Conservation (phyloP, 2,888 invertebrate species). For the Dilophus febrilis region DNA sequence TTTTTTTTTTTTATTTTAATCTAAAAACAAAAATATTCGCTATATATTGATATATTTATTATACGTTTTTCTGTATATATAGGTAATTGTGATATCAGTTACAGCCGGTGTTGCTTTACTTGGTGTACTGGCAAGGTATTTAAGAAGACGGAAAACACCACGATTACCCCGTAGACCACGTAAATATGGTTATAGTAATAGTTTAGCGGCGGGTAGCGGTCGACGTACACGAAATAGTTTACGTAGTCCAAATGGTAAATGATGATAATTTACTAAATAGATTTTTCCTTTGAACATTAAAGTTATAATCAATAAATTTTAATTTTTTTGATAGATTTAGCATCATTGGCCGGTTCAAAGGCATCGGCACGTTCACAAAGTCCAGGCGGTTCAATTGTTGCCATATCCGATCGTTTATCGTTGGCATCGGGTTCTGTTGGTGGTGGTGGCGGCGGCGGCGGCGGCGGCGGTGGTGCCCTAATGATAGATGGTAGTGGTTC, state of each 20-base stretch:
- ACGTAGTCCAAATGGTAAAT: constrained; percentile 51
- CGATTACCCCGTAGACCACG: constrained; percentile 41
- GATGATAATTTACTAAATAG: no score
- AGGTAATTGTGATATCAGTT: constrained; percentile 32
- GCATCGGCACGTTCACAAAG: constrained; percentile 40
- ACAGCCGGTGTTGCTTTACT: constrained; percentile 60
- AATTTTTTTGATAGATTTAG: constrained; percentile 30
- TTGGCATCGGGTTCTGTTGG: constrained; percentile 49
- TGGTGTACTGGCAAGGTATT: constrained; percentile 62
- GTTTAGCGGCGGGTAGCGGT: constrained; percentile 24
- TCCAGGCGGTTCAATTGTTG: constrained; percentile 37
- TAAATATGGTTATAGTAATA: constrained; percentile 24
- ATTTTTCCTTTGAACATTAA: background rate
- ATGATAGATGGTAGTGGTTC: no score
- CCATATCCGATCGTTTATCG: constrained; percentile 47
- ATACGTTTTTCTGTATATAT: background rate
- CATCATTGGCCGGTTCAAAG: constrained; percentile 48
- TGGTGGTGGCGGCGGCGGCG: constrained; percentile 36
- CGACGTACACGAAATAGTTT: constrained; percentile 38
- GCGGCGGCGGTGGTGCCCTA: constrained; percentile 22
- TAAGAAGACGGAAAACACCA: constrained; percentile 51
- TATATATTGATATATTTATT: no score
- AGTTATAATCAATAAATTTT: constrained; percentile 9
- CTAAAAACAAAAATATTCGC: no score
- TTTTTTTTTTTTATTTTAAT: no score